A percentile compares a stretch with the other conserved stretches of the same genome.
phyloP scores from a whole-genome alignment of 2,888 invertebrate species.

The Diarsia brunnea region DNA sequence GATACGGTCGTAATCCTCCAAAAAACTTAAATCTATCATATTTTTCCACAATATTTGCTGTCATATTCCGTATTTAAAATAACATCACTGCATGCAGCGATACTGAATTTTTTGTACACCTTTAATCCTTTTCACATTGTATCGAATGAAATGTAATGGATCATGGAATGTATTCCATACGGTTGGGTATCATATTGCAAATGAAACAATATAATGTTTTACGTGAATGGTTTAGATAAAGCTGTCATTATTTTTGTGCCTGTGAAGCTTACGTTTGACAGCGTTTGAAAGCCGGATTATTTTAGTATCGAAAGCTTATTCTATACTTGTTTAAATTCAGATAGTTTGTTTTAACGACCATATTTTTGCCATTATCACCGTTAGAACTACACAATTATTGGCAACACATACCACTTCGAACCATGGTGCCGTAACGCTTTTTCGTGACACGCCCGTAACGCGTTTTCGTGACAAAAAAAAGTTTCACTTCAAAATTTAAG shows the following conservation, averaged over 20 bases:
- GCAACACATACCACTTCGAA: not conserved
- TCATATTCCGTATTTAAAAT: slow-evolving; percentile 6
- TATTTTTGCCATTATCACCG: not conserved
- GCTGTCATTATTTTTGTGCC: slow-evolving; percentile 6
- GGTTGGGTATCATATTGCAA: slow-evolving; percentile 18
- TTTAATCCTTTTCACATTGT: slow-evolving; percentile 23
- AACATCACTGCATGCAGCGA: slow-evolving; percentile 27
- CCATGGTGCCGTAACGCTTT: no score
- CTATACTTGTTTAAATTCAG: not conserved
- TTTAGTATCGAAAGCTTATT: not conserved
- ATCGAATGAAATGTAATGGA: not conserved
- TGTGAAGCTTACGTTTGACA: not conserved
- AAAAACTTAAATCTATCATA: slow-evolving; percentile 26
- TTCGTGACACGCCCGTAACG: no score
- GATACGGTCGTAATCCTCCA: not conserved
- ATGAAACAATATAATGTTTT: slow-evolving; percentile 15
- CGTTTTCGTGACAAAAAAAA: no score
- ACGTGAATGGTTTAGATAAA: slow-evolving; percentile 27
- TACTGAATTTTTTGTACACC: slow-evolving; percentile 18
- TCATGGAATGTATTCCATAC: slow-evolving; percentile 8
- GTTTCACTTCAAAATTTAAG: no score
- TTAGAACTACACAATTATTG: not conserved
- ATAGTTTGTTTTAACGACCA: not conserved
- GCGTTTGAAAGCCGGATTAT: not conserved
- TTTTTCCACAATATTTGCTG: slow-evolving; percentile 1